These are phyloP conservation scores for Antheraea pernyi DNA, from an alignment of 1,140 invertebrate genomes.

Conservation along the genomic window DNA sequence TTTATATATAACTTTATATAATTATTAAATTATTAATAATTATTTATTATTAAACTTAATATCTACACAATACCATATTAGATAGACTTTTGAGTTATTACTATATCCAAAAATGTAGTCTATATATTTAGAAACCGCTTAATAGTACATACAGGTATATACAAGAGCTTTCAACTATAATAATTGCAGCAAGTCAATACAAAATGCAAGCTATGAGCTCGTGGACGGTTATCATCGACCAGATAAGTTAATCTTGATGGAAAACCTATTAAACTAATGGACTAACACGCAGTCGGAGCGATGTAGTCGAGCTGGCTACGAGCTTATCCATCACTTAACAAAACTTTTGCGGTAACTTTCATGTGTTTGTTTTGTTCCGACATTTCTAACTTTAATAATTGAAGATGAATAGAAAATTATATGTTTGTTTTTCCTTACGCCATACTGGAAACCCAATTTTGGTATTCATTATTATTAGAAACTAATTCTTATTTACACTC, in stretches of 20 bases:
- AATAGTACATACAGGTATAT: no score
- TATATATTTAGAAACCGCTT: no score
- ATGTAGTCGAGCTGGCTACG: conserved; percentile 14
- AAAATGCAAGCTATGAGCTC: neutral
- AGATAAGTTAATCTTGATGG: conserved; percentile 66
- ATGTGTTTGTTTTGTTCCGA: neutral
- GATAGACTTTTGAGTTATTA: no score
- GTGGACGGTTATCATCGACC: conserved; percentile 31
- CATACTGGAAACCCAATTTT: no score
- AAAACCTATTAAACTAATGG: conserved; percentile 62
- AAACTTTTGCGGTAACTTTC: conserved; percentile 24
- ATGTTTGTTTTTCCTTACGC: neutral
- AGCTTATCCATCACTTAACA: conserved; percentile 45
- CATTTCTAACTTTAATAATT: neutral
- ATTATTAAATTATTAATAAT: no score
- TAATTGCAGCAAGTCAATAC: neutral
- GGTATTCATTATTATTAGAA: no score
- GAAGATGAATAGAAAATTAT: neutral
- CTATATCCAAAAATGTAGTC: no score
- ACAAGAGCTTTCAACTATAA: neutral
- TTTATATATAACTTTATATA: no score
- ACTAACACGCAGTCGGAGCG: conserved; percentile 29
- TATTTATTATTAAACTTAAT: no score
- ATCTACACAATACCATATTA: no score
- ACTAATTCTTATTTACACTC: no score